Percentiles rank a stretch among this genome's conserved stretches.
phyloP scores from a whole-genome alignment of 2,888 invertebrate species.

The Macrophya alboannulata region DNA sequence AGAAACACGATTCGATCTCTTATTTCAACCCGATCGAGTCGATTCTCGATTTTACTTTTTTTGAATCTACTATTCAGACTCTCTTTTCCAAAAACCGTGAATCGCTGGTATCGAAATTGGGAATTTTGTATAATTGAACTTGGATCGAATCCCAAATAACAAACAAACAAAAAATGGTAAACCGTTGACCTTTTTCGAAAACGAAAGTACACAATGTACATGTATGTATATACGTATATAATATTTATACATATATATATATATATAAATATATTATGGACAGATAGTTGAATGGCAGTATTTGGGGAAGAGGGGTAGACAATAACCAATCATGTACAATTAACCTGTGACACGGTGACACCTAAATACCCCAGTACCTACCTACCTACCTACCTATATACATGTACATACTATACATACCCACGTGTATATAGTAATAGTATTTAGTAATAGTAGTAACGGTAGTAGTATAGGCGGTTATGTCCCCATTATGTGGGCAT shows the following conservation, averaged over 20 bases:
- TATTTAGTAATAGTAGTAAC: constrained; percentile 57
- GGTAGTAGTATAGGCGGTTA: constrained; percentile 70
- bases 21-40: no score
- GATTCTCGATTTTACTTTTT: no score
- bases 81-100: no score
- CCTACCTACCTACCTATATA: constrained; percentile 72
- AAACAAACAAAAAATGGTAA: no score
- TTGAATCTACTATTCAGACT: no score
- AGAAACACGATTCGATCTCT: no score
- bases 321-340: constrained; percentile 79
- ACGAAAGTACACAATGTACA: background rate
- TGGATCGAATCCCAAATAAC: no score
- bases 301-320: constrained; percentile 66
- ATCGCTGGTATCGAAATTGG: no score
- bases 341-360: constrained; percentile 77
- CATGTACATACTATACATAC: no score
- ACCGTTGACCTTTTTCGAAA: background rate
- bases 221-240: background rate
- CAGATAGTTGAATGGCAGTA: background rate
- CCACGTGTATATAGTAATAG: constrained; percentile 67
- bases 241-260: no score
- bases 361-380: constrained; percentile 35
- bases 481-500: constrained; percentile 79
- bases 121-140: no score
- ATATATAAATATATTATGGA: background rate